Evolutionary conservation across 1,140 invertebrate species (phyloP).

Genomic region (Anoplolepis gracilipes): DNA sequence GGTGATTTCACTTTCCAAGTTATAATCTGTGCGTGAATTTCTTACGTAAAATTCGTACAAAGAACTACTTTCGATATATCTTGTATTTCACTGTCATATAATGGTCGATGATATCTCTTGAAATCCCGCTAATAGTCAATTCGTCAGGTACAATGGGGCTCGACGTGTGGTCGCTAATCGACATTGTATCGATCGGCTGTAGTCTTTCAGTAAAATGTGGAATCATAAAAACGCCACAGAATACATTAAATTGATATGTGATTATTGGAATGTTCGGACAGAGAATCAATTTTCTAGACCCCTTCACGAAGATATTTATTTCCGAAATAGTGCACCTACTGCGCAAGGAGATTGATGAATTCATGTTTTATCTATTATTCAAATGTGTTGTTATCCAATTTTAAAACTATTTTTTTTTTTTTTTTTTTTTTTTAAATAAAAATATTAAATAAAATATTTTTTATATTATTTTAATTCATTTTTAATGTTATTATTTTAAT

Average conservation of each 20-base stretch:
- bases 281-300: conserved; percentile 62
- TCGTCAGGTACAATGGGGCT: background rate
- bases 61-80: conserved; percentile 15
- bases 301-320: conserved; percentile 2
- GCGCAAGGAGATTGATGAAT: conserved; percentile 60
- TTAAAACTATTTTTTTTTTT: background rate
- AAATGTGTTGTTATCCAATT: background rate
- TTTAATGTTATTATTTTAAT: background rate
- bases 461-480: background rate
- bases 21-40: background rate
- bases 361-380: conserved; percentile 37
- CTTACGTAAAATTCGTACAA: background rate
- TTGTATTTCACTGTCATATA: conserved; percentile 23
- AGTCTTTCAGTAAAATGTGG: conserved; percentile 19
- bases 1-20: background rate
- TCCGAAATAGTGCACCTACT: conserved; percentile 12
- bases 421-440: background rate
- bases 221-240: conserved; percentile 26
- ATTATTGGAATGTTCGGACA: conserved; percentile 46
- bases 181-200: background rate
- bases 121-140: conserved; percentile 31
- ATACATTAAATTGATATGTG: background rate
- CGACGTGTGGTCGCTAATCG: conserved; percentile 45
- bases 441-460: background rate
- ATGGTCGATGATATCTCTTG: conserved; percentile 36